Evolutionary conservation across 2,797 vertebrate genomes (phyloP).

Genomic region (Dicrostonyx torquatus): DNA sequence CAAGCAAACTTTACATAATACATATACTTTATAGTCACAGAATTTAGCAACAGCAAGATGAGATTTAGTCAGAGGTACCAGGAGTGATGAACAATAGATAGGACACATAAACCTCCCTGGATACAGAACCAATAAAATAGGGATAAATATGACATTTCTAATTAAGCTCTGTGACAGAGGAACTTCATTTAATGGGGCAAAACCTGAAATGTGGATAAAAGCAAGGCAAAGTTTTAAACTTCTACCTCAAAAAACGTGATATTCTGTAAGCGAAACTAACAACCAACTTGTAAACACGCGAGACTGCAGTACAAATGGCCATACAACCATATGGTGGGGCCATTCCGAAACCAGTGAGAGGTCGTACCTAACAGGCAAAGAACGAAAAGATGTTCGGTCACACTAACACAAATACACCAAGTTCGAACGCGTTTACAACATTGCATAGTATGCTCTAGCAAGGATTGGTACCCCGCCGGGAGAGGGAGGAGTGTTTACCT

Average conservation of each 20-base stretch:
- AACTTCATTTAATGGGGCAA: not conserved
- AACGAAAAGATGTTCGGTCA: not conserved
- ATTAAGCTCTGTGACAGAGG: not conserved
- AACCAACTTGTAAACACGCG: not conserved
- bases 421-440: not conserved
- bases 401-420: not conserved
- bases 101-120: not conserved
- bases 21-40: not conserved
- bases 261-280: not conserved
- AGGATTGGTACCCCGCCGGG: rapidly evolving
- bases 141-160: not conserved
- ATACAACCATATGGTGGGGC: not conserved
- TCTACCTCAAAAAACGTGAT: not conserved
- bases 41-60: not conserved
- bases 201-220: not conserved
- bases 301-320: not conserved
- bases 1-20: not conserved
- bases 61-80: not conserved
- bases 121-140: not conserved
- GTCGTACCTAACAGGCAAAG: not conserved
- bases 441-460: not conserved
- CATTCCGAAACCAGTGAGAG: not conserved
- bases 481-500: slow-evolving; percentile 80
- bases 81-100: not conserved
- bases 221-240: not conserved